These are phyloP conservation scores for Thinocorus orbignyianus DNA, from an alignment of 2,113 vertebrate species.

Conservation along the genomic window DNA sequence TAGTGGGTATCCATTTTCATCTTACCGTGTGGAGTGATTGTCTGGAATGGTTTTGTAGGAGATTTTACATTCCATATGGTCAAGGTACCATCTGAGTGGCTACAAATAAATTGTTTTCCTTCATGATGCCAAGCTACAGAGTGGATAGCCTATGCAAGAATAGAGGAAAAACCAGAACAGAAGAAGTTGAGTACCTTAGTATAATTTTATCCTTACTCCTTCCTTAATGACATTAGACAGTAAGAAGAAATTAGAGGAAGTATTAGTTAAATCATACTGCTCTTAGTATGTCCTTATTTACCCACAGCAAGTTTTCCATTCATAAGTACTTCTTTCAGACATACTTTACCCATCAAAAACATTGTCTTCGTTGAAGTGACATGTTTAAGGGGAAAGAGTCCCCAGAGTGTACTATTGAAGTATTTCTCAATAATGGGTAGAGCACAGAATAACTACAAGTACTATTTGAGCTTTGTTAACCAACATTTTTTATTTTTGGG, in stretches of 20 bases:
- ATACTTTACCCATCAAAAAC: neutral
- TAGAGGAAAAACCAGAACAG: neutral
- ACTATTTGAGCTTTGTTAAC: neutral
- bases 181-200: neutral
- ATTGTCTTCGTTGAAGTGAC: neutral
- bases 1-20: neutral
- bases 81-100: slow-evolving; percentile 98
- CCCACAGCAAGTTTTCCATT: neutral
- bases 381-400: neutral
- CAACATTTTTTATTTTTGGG: neutral
- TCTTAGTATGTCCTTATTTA: neutral
- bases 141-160: slow-evolving; percentile 87
- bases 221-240: neutral
- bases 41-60: slow-evolving; percentile 91
- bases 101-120: slow-evolving; percentile 98
- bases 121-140: slow-evolving; percentile 99
- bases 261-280: neutral
- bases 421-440: neutral
- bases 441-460: neutral
- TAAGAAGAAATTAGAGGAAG: neutral
- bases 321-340: neutral
- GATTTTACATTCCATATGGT: slow-evolving; percentile 97
- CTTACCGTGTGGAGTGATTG: slow-evolving; percentile 98
- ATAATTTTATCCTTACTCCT: neutral
- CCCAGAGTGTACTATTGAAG: neutral